Evolutionary conservation across 23 tunicate species (phyloP).

Genomic region (Corella eumyota): DNA sequence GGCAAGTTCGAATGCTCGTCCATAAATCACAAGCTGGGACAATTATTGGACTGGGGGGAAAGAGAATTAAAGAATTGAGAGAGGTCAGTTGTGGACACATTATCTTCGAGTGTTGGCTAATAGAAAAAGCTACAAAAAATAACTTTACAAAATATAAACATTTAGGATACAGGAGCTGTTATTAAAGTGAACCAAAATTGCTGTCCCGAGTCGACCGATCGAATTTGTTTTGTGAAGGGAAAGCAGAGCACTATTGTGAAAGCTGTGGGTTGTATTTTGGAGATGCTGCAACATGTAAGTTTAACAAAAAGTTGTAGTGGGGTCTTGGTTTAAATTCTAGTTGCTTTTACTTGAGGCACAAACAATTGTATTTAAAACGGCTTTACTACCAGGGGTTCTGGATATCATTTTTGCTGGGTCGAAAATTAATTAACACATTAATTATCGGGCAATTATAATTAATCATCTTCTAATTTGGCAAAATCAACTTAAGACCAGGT

Average conservation of each 20-base stretch:
- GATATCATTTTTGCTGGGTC: too few species aligned
- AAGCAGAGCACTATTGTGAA: conserved; percentile 21
- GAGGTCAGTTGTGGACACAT: conserved; percentile 31
- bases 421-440: too few species aligned
- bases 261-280: conserved; percentile 26
- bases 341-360: too few species aligned
- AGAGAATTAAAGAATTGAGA: conserved; percentile 74
- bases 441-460: too few species aligned
- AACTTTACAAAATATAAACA: neutral
- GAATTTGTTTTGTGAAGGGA: conserved; percentile 77
- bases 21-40: conserved; percentile 98
- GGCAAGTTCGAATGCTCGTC: conserved; percentile 45
- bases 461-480: too few species aligned
- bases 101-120: neutral
- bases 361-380: too few species aligned
- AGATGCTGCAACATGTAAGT: conserved; percentile 53
- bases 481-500: too few species aligned
- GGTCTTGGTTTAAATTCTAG: too few species aligned
- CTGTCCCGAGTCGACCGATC: conserved; percentile 91
- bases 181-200: conserved; percentile 91
- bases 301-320: too few species aligned
- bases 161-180: conserved; percentile 64
- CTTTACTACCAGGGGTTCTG: too few species aligned
- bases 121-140: neutral
- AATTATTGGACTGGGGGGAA: conserved; percentile 82